These are phyloP conservation scores for Spea hammondii DNA, from an alignment of 2,797 vertebrate genomes.

Conservation along the genomic window DNA sequence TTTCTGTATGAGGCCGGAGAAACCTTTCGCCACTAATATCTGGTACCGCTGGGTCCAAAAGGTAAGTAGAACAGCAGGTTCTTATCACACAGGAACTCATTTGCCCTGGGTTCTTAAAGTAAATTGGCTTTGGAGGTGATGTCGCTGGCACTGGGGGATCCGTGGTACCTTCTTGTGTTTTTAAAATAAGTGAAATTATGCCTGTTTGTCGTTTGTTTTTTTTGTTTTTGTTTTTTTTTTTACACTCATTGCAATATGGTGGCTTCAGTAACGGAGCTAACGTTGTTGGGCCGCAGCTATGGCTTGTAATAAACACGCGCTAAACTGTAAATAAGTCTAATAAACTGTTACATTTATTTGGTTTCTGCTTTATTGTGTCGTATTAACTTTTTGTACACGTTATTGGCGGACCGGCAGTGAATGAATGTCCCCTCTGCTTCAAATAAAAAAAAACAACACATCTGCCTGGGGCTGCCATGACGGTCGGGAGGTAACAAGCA, in stretches of 20 bases:
- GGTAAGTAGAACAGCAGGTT: neutral
- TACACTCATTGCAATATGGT: neutral
- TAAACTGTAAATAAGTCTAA: slow-evolving; percentile 42
- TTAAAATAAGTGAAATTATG: neutral
- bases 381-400: too few species aligned
- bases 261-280: slow-evolving; percentile 32
- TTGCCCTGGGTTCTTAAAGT: too few species aligned
- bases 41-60: neutral
- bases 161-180: neutral
- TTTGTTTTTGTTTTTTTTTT: slow-evolving; percentile 12
- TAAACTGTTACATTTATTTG: neutral
- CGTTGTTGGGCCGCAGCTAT: slow-evolving; percentile 14
- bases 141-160: neutral
- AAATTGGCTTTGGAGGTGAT: too few species aligned
- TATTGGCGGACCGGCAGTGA: too few species aligned
- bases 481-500: too few species aligned
- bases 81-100: neutral
- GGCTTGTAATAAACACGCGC: slow-evolving; percentile 2
- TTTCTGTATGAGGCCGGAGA: too few species aligned
- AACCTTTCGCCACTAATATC: neutral
- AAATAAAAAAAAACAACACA: too few species aligned
- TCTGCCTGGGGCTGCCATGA: too few species aligned
- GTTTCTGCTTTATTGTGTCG: too few species aligned
- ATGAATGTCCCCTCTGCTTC: too few species aligned
- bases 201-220: neutral